phyloP scores from a whole-genome alignment of 2,797 vertebrate species.

The Halcyon smyrnensis region DNA sequence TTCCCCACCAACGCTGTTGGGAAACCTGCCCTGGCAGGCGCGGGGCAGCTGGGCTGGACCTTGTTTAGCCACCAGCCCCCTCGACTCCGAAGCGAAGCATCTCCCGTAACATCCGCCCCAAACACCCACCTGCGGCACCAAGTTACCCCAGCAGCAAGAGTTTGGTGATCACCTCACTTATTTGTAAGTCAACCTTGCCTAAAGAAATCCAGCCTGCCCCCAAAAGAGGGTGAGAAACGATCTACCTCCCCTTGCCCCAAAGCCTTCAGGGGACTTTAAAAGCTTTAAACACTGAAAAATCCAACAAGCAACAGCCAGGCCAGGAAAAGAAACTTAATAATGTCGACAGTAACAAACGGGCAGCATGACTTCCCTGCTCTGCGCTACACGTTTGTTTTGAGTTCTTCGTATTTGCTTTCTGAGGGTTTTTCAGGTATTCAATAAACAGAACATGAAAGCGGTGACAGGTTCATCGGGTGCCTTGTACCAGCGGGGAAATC shows the following conservation, averaged over 20 bases:
- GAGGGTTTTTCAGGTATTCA: slow-evolving; percentile 11
- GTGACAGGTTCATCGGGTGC: neutral
- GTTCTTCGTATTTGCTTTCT: slow-evolving; percentile 18
- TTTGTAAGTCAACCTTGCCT: neutral
- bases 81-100: fast-evolving
- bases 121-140: neutral
- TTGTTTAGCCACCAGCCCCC: neutral
- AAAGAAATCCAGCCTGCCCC: neutral
- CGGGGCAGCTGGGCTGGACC: fast-evolving
- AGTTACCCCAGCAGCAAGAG: neutral
- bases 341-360: neutral
- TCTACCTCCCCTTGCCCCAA: neutral
- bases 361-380: neutral
- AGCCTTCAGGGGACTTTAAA: neutral
- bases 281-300: neutral
- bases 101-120: neutral
- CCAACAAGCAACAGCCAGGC: neutral
- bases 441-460: neutral
- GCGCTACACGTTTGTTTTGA: neutral
- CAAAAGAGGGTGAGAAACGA: neutral
- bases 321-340: neutral
- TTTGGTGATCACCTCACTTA: neutral
- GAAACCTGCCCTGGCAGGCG: neutral
- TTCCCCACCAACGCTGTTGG: fast-evolving
- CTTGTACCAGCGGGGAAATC: neutral